Conservation (phyloP, 1,140 invertebrate species). For the Schlechtendalia chinensis region DNA sequence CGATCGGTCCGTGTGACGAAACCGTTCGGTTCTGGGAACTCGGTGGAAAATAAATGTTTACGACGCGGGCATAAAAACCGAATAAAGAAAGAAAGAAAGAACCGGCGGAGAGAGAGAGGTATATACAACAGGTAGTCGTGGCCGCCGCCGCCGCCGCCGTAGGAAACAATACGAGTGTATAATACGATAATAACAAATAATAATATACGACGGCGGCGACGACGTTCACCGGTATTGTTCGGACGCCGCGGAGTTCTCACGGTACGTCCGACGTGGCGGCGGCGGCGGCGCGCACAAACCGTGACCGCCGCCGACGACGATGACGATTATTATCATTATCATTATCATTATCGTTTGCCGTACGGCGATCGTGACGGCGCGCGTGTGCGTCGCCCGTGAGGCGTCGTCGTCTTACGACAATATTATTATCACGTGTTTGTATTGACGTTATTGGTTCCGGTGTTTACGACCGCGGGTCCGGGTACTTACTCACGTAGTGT, state of each 20-base stretch:
- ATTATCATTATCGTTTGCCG: too few species aligned
- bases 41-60: neutral
- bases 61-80: neutral
- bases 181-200: slow-evolving; percentile 30
- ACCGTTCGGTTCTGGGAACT: slow-evolving; percentile 46
- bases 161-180: slow-evolving; percentile 39
- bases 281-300: slow-evolving; percentile 44
- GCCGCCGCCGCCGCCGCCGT: neutral
- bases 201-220: slow-evolving; percentile 12
- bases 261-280: neutral
- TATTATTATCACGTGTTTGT: slow-evolving; percentile 17
- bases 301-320: too few species aligned
- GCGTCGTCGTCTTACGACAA: neutral
- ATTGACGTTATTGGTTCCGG: slow-evolving; percentile 45
- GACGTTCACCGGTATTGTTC: slow-evolving; percentile 41
- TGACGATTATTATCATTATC: too few species aligned
- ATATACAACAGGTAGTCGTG: neutral
- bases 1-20: slow-evolving; percentile 33
- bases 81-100: neutral
- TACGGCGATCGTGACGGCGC: too few species aligned
- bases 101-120: neutral
- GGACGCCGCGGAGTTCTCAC: slow-evolving; percentile 43
- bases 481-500: neutral
- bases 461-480: slow-evolving; percentile 8
- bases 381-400: neutral